Evolutionary conservation across 2,113 vertebrate species (phyloP).

Genomic region (Bettongia penicillata): DNA sequence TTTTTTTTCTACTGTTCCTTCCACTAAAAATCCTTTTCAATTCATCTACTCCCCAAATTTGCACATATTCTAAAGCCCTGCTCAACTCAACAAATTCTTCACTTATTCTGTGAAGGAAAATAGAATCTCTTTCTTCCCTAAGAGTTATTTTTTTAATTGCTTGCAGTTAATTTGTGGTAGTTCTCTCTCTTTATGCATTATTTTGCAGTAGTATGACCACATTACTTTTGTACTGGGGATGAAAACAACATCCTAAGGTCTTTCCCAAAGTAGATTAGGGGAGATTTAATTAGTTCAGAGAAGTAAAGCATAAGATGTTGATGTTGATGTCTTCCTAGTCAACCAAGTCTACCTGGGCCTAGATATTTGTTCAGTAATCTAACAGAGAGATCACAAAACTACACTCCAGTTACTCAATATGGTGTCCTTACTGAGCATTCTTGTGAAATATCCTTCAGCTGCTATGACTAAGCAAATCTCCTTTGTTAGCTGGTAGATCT

Average conservation of each 20-base stretch:
- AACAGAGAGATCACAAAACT: neutral
- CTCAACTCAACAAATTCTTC: neutral
- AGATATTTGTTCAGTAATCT: neutral
- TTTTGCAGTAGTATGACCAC: neutral
- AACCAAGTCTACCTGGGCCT: neutral
- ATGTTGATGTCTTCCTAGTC: neutral
- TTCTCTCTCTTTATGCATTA: neutral
- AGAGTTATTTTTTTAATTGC: neutral
- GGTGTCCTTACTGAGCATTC: neutral
- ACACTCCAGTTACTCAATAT: neutral
- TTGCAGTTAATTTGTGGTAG: neutral
- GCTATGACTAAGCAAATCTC: neutral
- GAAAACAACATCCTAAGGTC: neutral
- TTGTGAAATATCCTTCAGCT: neutral
- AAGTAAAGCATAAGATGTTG: neutral
- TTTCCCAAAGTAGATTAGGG: neutral
- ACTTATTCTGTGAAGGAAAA: too few species aligned
- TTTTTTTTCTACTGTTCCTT: neutral
- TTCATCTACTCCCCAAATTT: neutral
- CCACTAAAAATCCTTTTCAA: neutral
- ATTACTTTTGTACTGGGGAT: neutral
- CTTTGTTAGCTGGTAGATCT: too few species aligned
- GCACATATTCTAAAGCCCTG: neutral
- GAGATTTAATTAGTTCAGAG: neutral
- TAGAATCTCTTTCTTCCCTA: neutral